phyloP scores from a whole-genome alignment of 1,140 invertebrate genomes.

The Oscheius sp. region DNA sequence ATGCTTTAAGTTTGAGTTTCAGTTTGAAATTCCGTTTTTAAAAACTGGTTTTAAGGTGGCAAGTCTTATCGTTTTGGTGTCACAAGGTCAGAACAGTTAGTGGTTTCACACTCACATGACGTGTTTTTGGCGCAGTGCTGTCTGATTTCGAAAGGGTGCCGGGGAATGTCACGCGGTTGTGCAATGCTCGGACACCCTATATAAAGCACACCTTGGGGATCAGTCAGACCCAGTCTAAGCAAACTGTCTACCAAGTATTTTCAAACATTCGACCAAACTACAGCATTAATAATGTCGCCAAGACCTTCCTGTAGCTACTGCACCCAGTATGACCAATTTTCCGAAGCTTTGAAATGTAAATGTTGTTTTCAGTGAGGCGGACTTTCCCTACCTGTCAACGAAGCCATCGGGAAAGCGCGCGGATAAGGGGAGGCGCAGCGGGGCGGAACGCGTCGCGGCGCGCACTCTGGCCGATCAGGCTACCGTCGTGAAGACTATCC shows the following conservation, averaged over 20 bases:
- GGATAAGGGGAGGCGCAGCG: constrained; percentile 10
- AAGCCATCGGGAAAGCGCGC: constrained; percentile 6
- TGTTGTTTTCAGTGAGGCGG: constrained; percentile 5
- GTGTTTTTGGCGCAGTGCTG: constrained; percentile 7
- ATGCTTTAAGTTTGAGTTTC: too few relatives aligned
- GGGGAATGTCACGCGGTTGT: constrained; percentile 1
- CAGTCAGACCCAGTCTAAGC: neutral
- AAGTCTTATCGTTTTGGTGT: too few relatives aligned
- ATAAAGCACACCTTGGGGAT: neutral
- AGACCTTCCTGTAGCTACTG: neutral
- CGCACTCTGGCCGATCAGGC: constrained; percentile 10
- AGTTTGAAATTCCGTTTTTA: too few relatives aligned
- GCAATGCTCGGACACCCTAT: neutral
- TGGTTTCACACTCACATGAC: too few relatives aligned
- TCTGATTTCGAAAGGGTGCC: constrained; percentile 2
- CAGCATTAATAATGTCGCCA: neutral
- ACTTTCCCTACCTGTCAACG: constrained; percentile 9
- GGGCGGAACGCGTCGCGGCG: constrained; percentile 1
- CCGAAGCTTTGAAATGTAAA: neutral
- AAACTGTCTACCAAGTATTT: neutral
- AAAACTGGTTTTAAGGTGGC: too few relatives aligned
- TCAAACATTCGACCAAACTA: neutral
- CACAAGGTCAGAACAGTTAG: too few relatives aligned
- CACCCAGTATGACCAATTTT: neutral
- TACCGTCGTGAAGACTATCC: constrained; percentile 30